phyloP scores from a whole-genome alignment of 2,113 vertebrate species.

The Acanthisitta chloris region DNA sequence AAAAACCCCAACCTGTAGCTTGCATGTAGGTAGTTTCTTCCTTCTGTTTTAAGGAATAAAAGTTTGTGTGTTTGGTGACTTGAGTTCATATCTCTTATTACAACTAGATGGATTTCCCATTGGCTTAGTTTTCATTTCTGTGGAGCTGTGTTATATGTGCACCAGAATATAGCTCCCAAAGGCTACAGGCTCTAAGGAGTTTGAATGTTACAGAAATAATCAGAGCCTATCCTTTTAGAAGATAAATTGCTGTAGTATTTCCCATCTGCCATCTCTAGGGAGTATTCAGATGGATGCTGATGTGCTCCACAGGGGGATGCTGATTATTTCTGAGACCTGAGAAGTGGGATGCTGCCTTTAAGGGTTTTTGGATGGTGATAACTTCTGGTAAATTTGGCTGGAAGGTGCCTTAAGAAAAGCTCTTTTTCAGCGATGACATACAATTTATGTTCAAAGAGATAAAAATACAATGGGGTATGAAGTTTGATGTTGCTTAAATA shows the following conservation, averaged over 20 bases:
- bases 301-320: neutral
- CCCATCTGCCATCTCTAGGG: neutral
- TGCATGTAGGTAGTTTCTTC: neutral
- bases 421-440: neutral
- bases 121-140: neutral
- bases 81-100: neutral
- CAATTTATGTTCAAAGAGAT: neutral
- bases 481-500: neutral
- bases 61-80: neutral
- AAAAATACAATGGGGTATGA: neutral
- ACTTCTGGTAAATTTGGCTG: neutral
- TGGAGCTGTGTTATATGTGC: neutral
- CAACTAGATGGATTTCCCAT: neutral
- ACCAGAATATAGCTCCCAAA: neutral
- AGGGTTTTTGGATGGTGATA: neutral
- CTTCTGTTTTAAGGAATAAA: neutral
- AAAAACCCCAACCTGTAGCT: neutral
- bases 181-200: neutral
- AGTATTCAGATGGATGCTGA: neutral
- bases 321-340: neutral
- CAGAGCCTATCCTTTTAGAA: neutral
- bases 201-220: neutral
- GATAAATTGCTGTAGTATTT: neutral
- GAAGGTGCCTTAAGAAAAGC: neutral
- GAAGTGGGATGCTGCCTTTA: neutral